Base-by-base conservation (phyloP, 2,888 invertebrate species). In the Zaprionus lineosus region DNA sequence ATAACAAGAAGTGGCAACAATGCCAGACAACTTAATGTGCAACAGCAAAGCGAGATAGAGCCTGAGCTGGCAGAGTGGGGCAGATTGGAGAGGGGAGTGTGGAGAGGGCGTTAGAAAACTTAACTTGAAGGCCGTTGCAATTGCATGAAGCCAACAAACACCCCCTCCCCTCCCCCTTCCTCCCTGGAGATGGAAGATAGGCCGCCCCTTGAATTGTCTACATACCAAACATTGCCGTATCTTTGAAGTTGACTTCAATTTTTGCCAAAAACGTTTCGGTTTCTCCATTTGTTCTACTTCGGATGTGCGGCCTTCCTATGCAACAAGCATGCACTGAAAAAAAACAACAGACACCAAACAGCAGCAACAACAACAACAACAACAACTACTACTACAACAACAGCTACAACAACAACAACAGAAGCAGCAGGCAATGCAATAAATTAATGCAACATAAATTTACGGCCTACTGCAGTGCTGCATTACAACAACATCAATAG, bases 371-470 rank as follows among this genome's bases (percentile, higher is more conserved):
- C 4, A n/a, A n/a, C 5, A 28, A 28, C 5, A 28, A 28, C 4
- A 7, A n/a, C 4, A n/a, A 28, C 6, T 7, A 28, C 11, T n/a
- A 31, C 19, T 16, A 31, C 31, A 44, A 44, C 31, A 33, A 4
- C 9, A 28, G n/a, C 2, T n/a, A 28, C 4, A 28, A 28, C 28
- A 4, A 28, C 4, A 28, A 4, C 9, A 28, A n/a, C 4, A 4
- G 6, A 28, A 28, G 3, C 9, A 16, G 2, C 1, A 16, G 29
- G 53, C 67, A 72, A 51, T 76, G 81, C 81, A 47, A 79, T 82
- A 82, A 81, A 82, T 83, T 83, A 82, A 76, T 76, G 59, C 77
- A 73, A 79, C 67, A 78, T 76, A 83, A 78, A 78, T 78, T 78
- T 78, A 78, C 84, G 74, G 77, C 77, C 77, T 79, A 61, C 77